A percentile compares a stretch with the other conserved stretches of the same genome.
phyloP scores from a whole-genome alignment of 1,140 invertebrate genomes.

The Mesaphorura yosii region DNA sequence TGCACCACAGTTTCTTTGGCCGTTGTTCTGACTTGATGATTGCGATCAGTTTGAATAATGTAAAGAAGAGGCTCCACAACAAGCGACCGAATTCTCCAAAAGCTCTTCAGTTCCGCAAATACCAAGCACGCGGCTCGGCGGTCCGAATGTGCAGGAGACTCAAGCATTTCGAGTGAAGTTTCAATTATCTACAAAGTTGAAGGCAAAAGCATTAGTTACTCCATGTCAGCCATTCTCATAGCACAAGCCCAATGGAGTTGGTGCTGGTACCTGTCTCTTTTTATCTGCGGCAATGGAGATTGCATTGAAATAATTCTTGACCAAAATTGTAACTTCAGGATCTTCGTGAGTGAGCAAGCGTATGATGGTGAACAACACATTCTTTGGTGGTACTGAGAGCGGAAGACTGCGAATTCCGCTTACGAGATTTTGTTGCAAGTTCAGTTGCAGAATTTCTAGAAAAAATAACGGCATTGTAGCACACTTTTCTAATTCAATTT shows the following conservation, averaged over 20 bases:
- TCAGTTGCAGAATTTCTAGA: background rate
- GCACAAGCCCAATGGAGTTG: background rate
- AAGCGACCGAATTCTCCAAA: conserved; percentile 34
- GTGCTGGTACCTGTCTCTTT: background rate
- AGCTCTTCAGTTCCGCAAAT: conserved; percentile 30
- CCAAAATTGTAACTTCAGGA: background rate
- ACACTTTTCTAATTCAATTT: background rate
- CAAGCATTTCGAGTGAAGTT: conserved; percentile 22
- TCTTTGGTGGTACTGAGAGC: background rate
- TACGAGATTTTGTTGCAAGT: background rate
- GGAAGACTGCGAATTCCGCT: background rate
- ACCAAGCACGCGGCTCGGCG: conserved; percentile 35
- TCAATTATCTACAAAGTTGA: conserved; percentile 15
- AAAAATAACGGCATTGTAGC: background rate
- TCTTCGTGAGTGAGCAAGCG: background rate
- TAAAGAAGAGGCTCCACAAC: conserved; percentile 35
- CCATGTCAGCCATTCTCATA: background rate
- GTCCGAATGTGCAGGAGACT: conserved; percentile 30
- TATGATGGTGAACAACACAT: background rate
- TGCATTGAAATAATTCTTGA: background rate
- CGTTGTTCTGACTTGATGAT: conserved; percentile 32
- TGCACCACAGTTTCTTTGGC: conserved; percentile 21
- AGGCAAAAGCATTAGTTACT: background rate
- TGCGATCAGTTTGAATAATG: conserved; percentile 32
- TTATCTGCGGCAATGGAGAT: background rate